Evolutionary conservation across 2,113 vertebrate species (phyloP), one percentile per base, ranked within the genome.

Genomic region (Ceyx margarethae): DNA sequence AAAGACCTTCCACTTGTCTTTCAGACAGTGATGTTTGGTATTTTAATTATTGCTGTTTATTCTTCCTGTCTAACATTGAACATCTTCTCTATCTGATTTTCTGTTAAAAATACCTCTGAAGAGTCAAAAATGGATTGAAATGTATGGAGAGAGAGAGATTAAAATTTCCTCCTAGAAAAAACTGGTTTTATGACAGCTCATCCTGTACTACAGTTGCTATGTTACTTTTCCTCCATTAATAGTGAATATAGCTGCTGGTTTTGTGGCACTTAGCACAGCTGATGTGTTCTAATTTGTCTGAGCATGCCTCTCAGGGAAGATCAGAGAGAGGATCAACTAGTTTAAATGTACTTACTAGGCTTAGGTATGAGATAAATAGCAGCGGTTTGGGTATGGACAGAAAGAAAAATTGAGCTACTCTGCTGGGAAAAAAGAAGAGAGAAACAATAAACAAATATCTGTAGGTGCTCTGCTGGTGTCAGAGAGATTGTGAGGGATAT

Each of bases 161-260:
- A 29, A 54, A n/a, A 82, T 85, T 87, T 89, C 17, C n/a, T 80
- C 11, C 75, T 43, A 12, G 58, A 25, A 45, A 29, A 73, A 42
- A 6, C 22, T 43, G 11, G 1, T 3, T 91, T 77, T 45, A 18
- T 66, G 21, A 42, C 29, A n/a, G n/a, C 62, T 84, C 26, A 12
- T 57, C 2, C 1, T 54, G 17, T 13, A 10, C 40, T 56, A 22
- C 69, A 37, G 26, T 40, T 78, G 11, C 11, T 57, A 0, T 20
- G 18, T 13, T 57, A 48, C 35, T 83, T 68, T 83, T 81, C 15
- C 53, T n/a, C 45, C 6, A 4, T 48, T 37, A 66, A 31, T 13
- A 22, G 13, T 11, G 75, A n/a, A 3, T 22, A 45, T 12, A 35
- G 69, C 25, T 72, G 57, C 57, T 68, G 61, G 2, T 57, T n/a